Evolutionary conservation across 2,113 vertebrate species (phyloP).

Genomic region (Ciconia stormi): DNA sequence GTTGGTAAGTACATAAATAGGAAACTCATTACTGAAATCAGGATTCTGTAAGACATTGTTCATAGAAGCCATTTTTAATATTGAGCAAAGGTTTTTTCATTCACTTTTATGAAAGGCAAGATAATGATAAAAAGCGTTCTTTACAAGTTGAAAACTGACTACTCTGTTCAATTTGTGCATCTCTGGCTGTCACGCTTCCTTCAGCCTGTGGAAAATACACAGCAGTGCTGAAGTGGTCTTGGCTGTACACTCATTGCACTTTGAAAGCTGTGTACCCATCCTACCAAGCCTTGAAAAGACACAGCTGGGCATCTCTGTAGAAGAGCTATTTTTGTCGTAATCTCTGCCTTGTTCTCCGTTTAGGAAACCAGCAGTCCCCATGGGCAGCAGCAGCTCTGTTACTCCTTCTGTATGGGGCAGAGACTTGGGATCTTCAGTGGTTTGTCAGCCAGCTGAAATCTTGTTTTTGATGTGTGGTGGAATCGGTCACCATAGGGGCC

Average conservation of each 20-base stretch:
- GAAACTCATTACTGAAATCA: neutral
- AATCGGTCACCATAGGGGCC: accelerated
- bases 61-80: neutral
- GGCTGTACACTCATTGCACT: neutral
- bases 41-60: neutral
- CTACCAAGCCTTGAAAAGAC: neutral
- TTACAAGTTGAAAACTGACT: neutral
- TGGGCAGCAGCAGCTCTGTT: neutral
- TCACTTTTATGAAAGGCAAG: neutral
- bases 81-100: neutral
- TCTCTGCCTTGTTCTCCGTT: neutral
- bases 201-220: neutral
- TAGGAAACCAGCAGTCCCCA: neutral
- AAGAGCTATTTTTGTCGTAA: neutral
- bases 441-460: neutral
- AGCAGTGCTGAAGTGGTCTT: neutral
- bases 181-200: neutral
- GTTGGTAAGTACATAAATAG: neutral
- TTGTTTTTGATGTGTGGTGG: neutral
- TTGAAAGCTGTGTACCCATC: neutral
- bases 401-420: neutral
- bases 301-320: neutral
- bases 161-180: neutral
- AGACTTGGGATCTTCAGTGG: neutral
- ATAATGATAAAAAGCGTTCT: neutral